phyloP scores from a whole-genome alignment of 1,140 invertebrate species.

The Belonocnema kinseyi region DNA sequence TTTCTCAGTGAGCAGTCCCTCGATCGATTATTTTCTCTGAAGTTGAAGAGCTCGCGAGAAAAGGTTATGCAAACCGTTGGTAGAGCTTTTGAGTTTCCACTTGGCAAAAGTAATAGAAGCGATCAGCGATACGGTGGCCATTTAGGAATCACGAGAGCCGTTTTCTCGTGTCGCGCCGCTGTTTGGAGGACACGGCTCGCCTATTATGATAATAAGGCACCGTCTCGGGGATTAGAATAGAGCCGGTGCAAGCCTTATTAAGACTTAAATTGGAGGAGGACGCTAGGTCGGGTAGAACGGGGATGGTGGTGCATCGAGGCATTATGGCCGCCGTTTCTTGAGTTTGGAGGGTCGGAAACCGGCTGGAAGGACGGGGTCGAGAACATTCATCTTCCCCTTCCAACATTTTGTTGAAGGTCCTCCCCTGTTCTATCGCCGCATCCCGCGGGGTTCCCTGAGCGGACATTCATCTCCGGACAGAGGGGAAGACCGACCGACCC shows the following conservation, averaged over 20 bases:
- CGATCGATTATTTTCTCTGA: no score
- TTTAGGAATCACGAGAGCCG: slow-evolving; percentile 35
- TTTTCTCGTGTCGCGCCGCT: slow-evolving; percentile 26
- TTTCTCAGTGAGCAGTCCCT: no score
- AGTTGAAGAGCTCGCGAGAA: background rate
- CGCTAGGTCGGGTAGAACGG: slow-evolving; percentile 54
- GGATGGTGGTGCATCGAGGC: slow-evolving; percentile 69
- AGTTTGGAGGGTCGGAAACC: slow-evolving; percentile 70
- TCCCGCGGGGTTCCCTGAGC: slow-evolving; percentile 56
- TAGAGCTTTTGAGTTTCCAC: background rate
- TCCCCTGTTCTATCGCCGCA: slow-evolving; percentile 61
- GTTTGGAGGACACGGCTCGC: slow-evolving; percentile 45
- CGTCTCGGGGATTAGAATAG: slow-evolving; percentile 66
- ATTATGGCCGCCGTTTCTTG: slow-evolving; percentile 73
- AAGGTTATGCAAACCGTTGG: slow-evolving; percentile 22
- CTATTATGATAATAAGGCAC: slow-evolving; percentile 68
- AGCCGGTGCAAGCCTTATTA: slow-evolving; percentile 68
- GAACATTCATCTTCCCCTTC: slow-evolving; percentile 74
- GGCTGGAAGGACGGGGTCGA: slow-evolving; percentile 67
- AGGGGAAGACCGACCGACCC: slow-evolving; percentile 58
- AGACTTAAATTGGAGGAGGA: slow-evolving; percentile 69
- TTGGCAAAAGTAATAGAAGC: slow-evolving; percentile 22
- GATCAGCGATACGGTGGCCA: slow-evolving; percentile 27
- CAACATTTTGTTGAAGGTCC: slow-evolving; percentile 45
- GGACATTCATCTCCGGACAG: slow-evolving; percentile 62